phyloP scores from a whole-genome alignment of 2,797 vertebrate genomes.

The Sternarchorhynchus goeldii region DNA sequence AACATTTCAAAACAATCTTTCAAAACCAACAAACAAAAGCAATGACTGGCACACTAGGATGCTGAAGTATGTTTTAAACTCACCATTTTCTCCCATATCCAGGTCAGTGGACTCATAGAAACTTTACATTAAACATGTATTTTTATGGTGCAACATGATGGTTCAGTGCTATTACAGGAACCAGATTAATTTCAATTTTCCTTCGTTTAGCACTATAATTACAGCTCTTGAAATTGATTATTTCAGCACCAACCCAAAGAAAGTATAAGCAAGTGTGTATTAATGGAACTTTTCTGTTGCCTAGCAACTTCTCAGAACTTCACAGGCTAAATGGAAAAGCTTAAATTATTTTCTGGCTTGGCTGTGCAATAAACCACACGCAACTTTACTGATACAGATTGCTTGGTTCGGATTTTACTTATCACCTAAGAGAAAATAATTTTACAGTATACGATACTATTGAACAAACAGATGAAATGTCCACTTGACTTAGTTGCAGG shows the following conservation, averaged over 20 bases:
- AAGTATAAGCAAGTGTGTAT: neutral
- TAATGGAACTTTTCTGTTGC: neutral
- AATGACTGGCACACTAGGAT: neutral
- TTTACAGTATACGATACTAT: neutral
- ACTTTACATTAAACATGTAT: too few relatives aligned
- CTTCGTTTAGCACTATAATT: too few relatives aligned
- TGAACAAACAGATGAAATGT: neutral
- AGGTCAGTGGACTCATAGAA: neutral
- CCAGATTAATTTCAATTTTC: too few relatives aligned
- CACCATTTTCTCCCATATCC: neutral
- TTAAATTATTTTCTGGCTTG: too few relatives aligned
- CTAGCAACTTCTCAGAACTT: neutral
- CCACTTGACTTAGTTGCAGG: neutral
- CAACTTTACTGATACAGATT: neutral
- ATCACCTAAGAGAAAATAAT: neutral
- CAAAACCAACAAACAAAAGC: neutral
- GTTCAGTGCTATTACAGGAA: too few relatives aligned
- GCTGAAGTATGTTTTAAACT: neutral
- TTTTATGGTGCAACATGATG: too few relatives aligned
- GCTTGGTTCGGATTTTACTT: neutral
- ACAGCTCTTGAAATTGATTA: neutral
- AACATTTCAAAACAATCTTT: neutral
- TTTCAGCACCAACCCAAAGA: neutral
- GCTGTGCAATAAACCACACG: too few relatives aligned
- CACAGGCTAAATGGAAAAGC: too few relatives aligned